Evolutionary conservation across 2,888 invertebrate genomes (phyloP).

Genomic region (Andrena trimmerana): DNA sequence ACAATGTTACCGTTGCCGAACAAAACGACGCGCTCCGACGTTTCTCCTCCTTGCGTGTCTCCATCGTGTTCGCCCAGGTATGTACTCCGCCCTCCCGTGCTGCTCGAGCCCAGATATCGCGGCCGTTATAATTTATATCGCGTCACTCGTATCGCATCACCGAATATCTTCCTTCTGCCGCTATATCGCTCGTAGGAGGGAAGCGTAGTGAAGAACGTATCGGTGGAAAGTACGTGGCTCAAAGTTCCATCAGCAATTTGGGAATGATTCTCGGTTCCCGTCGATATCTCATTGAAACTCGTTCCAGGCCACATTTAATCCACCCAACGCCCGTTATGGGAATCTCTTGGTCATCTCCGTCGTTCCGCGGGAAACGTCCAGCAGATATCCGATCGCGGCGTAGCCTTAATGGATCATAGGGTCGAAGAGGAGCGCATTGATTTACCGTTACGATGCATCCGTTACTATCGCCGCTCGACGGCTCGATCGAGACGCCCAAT

Average conservation of each 20-base stretch:
- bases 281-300: no score
- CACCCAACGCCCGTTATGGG: conserved; percentile 1
- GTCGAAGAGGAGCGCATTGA: conserved; percentile 43
- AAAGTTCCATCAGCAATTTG: neutral
- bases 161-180: neutral
- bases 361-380: conserved; percentile 30
- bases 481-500: neutral
- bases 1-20: conserved; percentile 76
- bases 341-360: conserved; percentile 12
- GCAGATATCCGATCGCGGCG: conserved; percentile 17
- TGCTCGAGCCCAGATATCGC: conserved; percentile 34
- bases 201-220: neutral
- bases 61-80: conserved; percentile 32
- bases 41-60: conserved; percentile 55
- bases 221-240: neutral
- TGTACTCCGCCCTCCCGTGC: conserved; percentile 10
- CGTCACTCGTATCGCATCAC: conserved; percentile 23
- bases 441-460: conserved; percentile 41
- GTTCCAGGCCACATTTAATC: neutral
- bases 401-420: conserved; percentile 51
- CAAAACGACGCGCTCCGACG: conserved; percentile 70
- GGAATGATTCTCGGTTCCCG: neutral
- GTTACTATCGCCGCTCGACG: conserved; percentile 4
- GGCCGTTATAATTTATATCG: conserved; percentile 56
- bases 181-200: conserved; percentile 1